A percentile compares a stretch with the other conserved stretches of the same genome.
These are phyloP conservation scores for Gopherus evgoodei DNA, from an alignment of 2,113 vertebrate genomes.

Conservation along the genomic window DNA sequence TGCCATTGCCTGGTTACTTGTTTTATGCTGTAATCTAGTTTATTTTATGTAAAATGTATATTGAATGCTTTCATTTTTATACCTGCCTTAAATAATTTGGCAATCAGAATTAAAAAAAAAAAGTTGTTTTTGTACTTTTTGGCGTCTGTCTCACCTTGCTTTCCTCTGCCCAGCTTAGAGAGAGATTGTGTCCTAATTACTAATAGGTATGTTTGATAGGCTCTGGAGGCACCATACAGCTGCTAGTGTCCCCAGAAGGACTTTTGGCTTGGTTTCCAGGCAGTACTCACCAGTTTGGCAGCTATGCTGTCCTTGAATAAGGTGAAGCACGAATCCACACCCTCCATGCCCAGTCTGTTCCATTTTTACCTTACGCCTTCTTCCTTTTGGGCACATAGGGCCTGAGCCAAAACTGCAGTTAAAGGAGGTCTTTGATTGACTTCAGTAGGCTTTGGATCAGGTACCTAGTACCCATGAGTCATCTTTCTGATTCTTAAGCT, in stretches of 20 bases:
- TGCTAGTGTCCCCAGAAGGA: not conserved
- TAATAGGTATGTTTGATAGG: not conserved
- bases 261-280: not conserved
- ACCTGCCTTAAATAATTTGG: constrained; percentile 99
- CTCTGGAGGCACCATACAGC: not conserved
- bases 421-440: not conserved
- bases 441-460: not conserved
- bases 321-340: not conserved
- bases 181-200: not conserved
- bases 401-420: not conserved
- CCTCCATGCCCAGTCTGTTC: not conserved
- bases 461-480: constrained; percentile 15
- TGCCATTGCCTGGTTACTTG: constrained; percentile 92
- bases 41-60: constrained; percentile 92
- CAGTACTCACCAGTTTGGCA: not conserved
- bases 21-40: constrained; percentile 91
- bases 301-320: not conserved
- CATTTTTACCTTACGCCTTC: not conserved
- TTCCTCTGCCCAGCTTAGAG: constrained; percentile 37
- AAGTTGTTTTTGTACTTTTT: constrained; percentile 85
- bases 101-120: constrained; percentile 95
- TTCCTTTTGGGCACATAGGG: fast-evolving
- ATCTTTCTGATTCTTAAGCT: constrained; percentile 17
- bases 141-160: constrained; percentile 67
- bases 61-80: constrained; percentile 98